Conservation (phyloP, 2,113 vertebrate species). For the Onychostoma macrolepis region DNA sequence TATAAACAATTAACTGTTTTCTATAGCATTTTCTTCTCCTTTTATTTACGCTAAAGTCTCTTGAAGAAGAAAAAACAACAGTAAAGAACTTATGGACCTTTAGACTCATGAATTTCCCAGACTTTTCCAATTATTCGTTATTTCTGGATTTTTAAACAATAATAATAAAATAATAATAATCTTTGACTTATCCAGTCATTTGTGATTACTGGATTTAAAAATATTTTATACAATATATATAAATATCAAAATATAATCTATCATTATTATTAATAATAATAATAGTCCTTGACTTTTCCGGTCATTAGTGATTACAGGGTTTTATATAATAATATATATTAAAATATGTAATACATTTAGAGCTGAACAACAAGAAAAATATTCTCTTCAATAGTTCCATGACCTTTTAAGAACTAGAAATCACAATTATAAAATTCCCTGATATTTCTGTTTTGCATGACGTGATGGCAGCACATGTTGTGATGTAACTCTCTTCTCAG, state of each 20-base stretch:
- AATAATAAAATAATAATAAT: background rate
- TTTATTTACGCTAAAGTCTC: background rate
- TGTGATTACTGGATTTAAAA: background rate
- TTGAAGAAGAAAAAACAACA: background rate
- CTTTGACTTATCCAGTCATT: background rate
- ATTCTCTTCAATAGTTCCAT: background rate
- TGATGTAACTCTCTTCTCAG: background rate
- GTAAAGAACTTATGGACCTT: background rate
- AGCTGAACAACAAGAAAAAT: background rate
- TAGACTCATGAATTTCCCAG: background rate
- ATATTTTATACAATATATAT: background rate
- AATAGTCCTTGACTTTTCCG: background rate
- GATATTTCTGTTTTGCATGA: background rate
- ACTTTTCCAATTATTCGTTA: too few species aligned
- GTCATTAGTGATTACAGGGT: too few species aligned
- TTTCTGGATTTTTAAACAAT: too few species aligned
- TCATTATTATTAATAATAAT: background rate
- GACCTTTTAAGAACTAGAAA: background rate
- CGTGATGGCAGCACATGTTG: background rate
- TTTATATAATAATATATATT: too few species aligned
- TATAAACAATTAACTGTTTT: background rate
- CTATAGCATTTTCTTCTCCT: background rate
- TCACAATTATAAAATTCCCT: background rate
- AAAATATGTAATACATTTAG: background rate
- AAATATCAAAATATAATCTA: background rate